A percentile compares a stretch with the other conserved stretches of the same genome.
Conservation (phyloP, 2,113 vertebrate genomes). For the Mastomys natalensis region DNA sequence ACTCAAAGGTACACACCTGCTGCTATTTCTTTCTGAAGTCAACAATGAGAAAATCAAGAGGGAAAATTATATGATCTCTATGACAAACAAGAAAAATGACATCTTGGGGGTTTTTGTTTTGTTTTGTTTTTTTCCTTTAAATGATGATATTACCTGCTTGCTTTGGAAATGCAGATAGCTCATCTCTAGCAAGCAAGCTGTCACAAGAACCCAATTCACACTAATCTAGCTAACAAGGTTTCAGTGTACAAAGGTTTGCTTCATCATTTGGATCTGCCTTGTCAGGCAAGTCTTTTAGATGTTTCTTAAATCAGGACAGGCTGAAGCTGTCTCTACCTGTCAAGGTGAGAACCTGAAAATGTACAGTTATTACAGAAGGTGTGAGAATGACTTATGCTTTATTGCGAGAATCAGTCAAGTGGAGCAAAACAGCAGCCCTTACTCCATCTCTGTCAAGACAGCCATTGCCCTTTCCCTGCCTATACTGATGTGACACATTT, state of each 20-base stretch:
- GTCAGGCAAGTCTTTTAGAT: slow-evolving; percentile 87
- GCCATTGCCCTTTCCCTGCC: not conserved
- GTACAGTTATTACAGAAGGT: slow-evolving; percentile 63
- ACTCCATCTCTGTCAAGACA: not conserved
- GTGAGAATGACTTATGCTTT: slow-evolving; percentile 25
- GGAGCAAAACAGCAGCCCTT: slow-evolving; percentile 71
- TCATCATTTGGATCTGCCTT: slow-evolving; percentile 87
- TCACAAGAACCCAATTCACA: slow-evolving; percentile 83
- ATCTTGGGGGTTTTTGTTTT: slow-evolving; percentile 80
- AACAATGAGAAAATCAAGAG: slow-evolving; percentile 86
- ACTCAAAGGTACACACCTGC: slow-evolving; percentile 83
- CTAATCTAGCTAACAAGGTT: slow-evolving; percentile 87
- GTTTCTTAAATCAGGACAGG: slow-evolving; percentile 85
- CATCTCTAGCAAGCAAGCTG: slow-evolving; percentile 87
- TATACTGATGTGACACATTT: not conserved
- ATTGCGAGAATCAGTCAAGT: slow-evolving; percentile 66
- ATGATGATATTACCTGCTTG: slow-evolving; percentile 81
- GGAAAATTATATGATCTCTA: slow-evolving; percentile 86
- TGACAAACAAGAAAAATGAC: slow-evolving; percentile 87
- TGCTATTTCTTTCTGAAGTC: slow-evolving; percentile 86
- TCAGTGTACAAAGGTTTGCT: slow-evolving; percentile 83
- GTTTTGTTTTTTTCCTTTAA: slow-evolving; percentile 77
- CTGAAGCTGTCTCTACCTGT: slow-evolving; percentile 79
- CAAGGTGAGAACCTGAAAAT: slow-evolving; percentile 65
- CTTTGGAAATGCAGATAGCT: slow-evolving; percentile 84